phyloP scores from a whole-genome alignment of 2,888 invertebrate species.

The Pantelozetes paolii region DNA sequence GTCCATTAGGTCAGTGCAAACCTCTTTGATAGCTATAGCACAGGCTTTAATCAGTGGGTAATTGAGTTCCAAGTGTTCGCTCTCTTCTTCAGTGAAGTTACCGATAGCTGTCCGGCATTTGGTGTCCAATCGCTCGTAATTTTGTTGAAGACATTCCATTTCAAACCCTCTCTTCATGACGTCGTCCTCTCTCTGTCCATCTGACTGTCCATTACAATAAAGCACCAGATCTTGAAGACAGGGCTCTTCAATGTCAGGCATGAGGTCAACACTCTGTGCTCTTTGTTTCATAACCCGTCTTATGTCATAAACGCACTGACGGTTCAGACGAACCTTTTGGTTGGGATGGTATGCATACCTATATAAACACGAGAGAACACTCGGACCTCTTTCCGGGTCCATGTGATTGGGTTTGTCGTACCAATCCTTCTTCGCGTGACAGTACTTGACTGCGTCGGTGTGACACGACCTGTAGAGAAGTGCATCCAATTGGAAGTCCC shows the following conservation, averaged over 20 bases:
- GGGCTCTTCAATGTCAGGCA: constrained; percentile 86
- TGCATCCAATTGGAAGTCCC: constrained; percentile 87
- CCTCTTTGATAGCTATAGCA: constrained; percentile 67
- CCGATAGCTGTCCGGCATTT: constrained; percentile 70
- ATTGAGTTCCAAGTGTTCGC: constrained; percentile 82
- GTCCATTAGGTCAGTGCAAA: constrained; percentile 59
- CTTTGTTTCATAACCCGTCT: constrained; percentile 86
- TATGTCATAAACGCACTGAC: constrained; percentile 65
- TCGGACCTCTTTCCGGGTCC: constrained; percentile 72
- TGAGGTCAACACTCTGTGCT: constrained; percentile 83
- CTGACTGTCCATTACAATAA: constrained; percentile 71
- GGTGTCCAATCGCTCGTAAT: constrained; percentile 51
- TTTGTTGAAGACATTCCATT: constrained; percentile 81
- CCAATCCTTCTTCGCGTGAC: constrained; percentile 75
- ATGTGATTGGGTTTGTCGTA: constrained; percentile 61
- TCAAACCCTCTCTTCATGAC: constrained; percentile 57
- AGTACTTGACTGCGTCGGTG: constrained; percentile 75
- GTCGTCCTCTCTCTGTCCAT: constrained; percentile 23
- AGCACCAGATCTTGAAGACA: constrained; percentile 81
- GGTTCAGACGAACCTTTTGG: constrained; percentile 51
- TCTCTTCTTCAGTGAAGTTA: constrained; percentile 81
- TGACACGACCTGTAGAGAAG: constrained; percentile 81
- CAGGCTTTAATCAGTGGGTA: constrained; percentile 79
- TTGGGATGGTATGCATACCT: constrained; percentile 56
- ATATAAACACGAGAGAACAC: constrained; percentile 86